Evolutionary conservation across 2,113 vertebrate species (phyloP).

Genomic region (Pteropus alecto): DNA sequence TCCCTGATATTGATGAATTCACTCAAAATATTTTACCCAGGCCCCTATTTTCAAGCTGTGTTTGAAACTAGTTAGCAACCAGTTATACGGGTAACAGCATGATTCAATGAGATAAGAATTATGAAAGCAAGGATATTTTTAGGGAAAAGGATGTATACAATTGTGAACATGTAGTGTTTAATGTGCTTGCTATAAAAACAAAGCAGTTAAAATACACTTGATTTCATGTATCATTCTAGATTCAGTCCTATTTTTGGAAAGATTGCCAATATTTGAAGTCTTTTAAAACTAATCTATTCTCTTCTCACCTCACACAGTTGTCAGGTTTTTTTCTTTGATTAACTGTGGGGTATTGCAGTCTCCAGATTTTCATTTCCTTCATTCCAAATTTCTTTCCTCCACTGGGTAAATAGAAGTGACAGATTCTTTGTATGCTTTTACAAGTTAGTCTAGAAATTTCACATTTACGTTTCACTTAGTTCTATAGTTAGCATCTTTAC

Average conservation of each 20-base stretch:
- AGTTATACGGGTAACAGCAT: background rate
- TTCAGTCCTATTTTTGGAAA: background rate
- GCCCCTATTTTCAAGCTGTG: background rate
- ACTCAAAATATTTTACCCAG: background rate
- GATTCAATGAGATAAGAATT: background rate
- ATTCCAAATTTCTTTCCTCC: background rate
- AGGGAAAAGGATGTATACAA: background rate
- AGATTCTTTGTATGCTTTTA: background rate
- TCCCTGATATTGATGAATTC: background rate
- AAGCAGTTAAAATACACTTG: background rate
- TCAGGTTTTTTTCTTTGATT: background rate
- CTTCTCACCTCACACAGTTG: background rate
- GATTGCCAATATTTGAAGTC: background rate
- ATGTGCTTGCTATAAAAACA: background rate
- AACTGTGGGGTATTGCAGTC: background rate
- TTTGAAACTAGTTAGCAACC: background rate
- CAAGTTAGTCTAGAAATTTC: background rate
- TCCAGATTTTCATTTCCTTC: background rate
- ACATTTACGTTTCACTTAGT: background rate
- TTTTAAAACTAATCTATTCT: background rate
- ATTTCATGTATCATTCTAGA: background rate
- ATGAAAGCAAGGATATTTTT: background rate
- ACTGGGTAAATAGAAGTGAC: background rate
- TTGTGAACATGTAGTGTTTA: background rate
- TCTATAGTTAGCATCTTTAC: background rate